These are phyloP conservation scores for Ibidorhyncha struthersii DNA, from an alignment of 2,113 vertebrate species.

Conservation along the genomic window DNA sequence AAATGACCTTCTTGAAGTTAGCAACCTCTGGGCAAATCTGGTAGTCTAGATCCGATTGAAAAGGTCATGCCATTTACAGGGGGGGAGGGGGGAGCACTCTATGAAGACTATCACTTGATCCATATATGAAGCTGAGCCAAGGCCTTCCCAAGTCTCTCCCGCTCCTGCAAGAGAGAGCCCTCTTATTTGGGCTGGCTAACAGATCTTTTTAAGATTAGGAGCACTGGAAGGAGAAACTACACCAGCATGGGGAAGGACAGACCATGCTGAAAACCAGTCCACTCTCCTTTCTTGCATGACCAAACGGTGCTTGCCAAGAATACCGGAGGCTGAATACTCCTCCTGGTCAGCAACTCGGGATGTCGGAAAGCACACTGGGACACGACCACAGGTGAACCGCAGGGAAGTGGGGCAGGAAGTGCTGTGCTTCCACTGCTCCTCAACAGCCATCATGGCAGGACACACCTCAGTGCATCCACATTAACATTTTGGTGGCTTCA, in stretches of 20 bases:
- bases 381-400: fast-evolving
- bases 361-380: not conserved
- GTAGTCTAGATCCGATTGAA: not conserved
- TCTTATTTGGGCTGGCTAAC: not conserved
- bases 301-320: not conserved
- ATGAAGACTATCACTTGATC: not conserved
- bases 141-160: not conserved
- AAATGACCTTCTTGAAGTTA: not conserved
- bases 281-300: not conserved
- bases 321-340: fast-evolving
- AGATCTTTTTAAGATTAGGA: not conserved
- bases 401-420: not conserved
- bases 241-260: not conserved
- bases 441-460: not conserved
- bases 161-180: not conserved
- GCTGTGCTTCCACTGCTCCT: not conserved
- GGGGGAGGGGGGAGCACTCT: not conserved
- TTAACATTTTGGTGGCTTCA: not conserved
- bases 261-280: not conserved
- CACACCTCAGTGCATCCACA: not conserved
- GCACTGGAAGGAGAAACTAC: not conserved
- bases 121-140: not conserved
- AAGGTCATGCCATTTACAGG: not conserved
- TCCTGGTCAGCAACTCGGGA: fast-evolving
- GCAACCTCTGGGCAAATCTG: not conserved